These are phyloP conservation scores for Apis cerana DNA, from an alignment of 1,140 invertebrate species.

Conservation along the genomic window DNA sequence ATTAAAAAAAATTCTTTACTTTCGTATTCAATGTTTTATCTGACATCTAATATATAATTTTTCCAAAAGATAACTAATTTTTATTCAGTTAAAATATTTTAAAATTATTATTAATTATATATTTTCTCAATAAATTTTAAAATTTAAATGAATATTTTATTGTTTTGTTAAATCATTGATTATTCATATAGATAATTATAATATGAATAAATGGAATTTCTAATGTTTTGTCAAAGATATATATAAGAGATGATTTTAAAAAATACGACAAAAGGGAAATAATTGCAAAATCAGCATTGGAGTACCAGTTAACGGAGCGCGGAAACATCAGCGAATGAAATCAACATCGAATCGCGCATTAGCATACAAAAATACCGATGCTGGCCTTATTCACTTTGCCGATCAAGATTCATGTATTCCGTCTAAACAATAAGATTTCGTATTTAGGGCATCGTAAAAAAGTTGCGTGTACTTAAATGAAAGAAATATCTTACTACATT, in stretches of 20 bases:
- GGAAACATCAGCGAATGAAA: slow-evolving; percentile 45
- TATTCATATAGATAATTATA: background rate
- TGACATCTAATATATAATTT: background rate
- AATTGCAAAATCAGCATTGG: slow-evolving; percentile 43
- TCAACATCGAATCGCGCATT: slow-evolving; percentile 66
- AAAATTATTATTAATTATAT: no score
- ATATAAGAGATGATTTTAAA: background rate
- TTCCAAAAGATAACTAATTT: background rate
- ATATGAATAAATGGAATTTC: background rate
- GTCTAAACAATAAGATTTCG: slow-evolving; percentile 33
- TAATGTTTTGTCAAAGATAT: background rate
- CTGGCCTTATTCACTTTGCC: slow-evolving; percentile 30
- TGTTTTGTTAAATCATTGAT: background rate
- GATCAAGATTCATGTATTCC: slow-evolving; percentile 24
- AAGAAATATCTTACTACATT: background rate
- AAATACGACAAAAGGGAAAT: slow-evolving; percentile 8
- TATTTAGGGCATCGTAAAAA: slow-evolving; percentile 3
- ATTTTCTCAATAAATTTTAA: no score
- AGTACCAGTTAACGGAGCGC: slow-evolving; percentile 40
- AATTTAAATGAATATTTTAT: background rate
- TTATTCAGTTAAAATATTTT: background rate
- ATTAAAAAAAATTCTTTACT: background rate
- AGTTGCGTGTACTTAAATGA: slow-evolving; percentile 12
- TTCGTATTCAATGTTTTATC: background rate
- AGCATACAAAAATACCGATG: slow-evolving; percentile 68